Evolutionary conservation across 2,888 invertebrate genomes (phyloP).

Genomic region (Pristionchus fissidentatus): DNA sequence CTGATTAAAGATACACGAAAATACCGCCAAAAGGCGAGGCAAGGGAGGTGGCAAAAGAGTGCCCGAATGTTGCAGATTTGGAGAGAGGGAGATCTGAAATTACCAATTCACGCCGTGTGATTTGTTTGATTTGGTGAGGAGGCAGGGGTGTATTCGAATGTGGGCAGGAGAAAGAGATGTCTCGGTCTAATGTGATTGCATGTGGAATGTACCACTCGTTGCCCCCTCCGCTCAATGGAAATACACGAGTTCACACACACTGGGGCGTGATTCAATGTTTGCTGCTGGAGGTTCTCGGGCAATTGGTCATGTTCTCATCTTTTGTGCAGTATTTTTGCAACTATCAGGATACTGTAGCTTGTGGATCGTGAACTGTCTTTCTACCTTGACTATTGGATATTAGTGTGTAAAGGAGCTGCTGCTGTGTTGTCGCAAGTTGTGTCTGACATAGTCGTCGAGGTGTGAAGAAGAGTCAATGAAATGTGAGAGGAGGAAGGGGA

Average conservation of each 20-base stretch:
- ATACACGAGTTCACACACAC: constrained; percentile 15
- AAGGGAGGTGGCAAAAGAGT: not conserved
- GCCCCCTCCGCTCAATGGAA: not conserved
- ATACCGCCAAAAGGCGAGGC: not conserved
- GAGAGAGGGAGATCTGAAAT: not conserved
- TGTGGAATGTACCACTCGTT: not conserved
- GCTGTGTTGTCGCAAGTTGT: constrained; percentile 29
- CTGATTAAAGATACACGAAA: not conserved
- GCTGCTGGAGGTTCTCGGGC: too few species aligned
- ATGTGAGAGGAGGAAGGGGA: constrained; percentile 6
- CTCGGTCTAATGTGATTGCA: constrained; percentile 20
- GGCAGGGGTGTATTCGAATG: not conserved
- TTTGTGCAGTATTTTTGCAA: not conserved
- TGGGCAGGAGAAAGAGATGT: too few species aligned
- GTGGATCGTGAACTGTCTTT: not conserved
- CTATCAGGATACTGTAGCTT: not conserved
- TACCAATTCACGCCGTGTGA: constrained; percentile 22
- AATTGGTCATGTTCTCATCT: not conserved
- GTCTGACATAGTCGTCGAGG: constrained; percentile 32
- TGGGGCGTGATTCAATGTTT: constrained; percentile 16
- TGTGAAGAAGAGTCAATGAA: too few species aligned
- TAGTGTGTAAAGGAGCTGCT: not conserved
- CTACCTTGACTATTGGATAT: not conserved
- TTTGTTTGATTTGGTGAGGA: constrained; percentile 35
- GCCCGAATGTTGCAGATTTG: not conserved